Evolutionary conservation across 2,113 vertebrate species (phyloP), one percentile per base, ranked within the genome.

Genomic region (Setophaga coronata): DNA sequence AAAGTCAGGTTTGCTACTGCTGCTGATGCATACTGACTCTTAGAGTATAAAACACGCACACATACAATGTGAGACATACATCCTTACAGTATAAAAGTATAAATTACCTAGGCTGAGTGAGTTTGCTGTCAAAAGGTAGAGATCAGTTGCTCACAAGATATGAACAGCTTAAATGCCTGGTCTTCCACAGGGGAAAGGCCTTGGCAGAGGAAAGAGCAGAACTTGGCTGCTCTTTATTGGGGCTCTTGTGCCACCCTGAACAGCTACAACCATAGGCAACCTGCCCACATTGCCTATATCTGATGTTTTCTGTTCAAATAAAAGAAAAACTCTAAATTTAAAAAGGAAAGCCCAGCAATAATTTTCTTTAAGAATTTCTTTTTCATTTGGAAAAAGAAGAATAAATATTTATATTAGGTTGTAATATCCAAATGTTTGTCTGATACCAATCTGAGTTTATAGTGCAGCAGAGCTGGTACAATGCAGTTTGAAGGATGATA

Each of bases 21-120:
- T 0, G 0, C 77, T 67, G 40, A 70, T 14, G 10, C 71, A 50
- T 17, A 12, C 4, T 61, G n/a, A 17, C 26, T 40, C 38, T 43
- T 18, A 61, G 33, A 38, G 45, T 34, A 56, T 47, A 78, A 82
- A 87, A 8, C 45, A 89, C 3, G 2, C 26, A 38, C 7, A 24
- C 18, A 60, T 9, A 48, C 1, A 1, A 8, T 8, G 9, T 34
- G 72, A 61, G n/a, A 34, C 28, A 31, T 10, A 9, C 5, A 47
- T 33, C 28, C 47, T 48, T 19, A 29, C 18, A n/a, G 42, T 62
- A 48, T 42, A 28, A 45, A 85, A 86, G 36, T n/a, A 54, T 54
- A 50, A 64, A 78, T 65, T 42, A 47, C 43, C 69, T 10, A 14
- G 45, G 18, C 74, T 74, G 45, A 78, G 34, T 2, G 4, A 74